Percentiles rank a stretch among this genome's conserved stretches.
phyloP scores from a whole-genome alignment of 2,113 vertebrate species.

The Nibea albiflora region DNA sequence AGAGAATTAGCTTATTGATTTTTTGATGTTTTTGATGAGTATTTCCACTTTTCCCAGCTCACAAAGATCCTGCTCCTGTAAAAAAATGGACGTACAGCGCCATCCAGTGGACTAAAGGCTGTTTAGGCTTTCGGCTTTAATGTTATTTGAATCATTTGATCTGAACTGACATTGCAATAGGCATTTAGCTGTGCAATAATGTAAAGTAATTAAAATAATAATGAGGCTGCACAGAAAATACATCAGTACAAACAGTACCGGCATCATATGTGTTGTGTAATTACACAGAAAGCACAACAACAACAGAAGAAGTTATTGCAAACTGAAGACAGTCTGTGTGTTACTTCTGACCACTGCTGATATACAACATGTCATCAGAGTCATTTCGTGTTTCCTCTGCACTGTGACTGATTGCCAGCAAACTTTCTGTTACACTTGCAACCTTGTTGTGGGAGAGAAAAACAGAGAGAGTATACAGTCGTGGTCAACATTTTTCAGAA shows the following conservation, averaged over 20 bases:
- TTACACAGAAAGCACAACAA: too few species aligned
- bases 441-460: too few species aligned
- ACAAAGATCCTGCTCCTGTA: background rate
- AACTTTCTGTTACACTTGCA: background rate
- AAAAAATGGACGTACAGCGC: background rate
- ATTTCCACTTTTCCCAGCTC: too few species aligned
- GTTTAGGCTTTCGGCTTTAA: background rate
- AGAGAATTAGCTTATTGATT: background rate
- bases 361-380: background rate
- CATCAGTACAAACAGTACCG: background rate
- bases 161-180: background rate
- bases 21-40: background rate
- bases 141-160: too few species aligned
- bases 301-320: too few species aligned
- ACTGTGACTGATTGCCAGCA: background rate
- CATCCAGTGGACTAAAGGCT: conserved; percentile 27
- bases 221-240: background rate
- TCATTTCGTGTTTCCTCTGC: too few species aligned
- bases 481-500: too few species aligned
- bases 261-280: background rate
- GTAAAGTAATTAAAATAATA: background rate
- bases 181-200: too few species aligned
- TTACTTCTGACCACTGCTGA: background rate
- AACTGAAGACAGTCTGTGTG: background rate
- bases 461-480: too few species aligned